Base-by-base conservation (phyloP, 2,113 vertebrate species). In the Neoarius graeffei region DNA sequence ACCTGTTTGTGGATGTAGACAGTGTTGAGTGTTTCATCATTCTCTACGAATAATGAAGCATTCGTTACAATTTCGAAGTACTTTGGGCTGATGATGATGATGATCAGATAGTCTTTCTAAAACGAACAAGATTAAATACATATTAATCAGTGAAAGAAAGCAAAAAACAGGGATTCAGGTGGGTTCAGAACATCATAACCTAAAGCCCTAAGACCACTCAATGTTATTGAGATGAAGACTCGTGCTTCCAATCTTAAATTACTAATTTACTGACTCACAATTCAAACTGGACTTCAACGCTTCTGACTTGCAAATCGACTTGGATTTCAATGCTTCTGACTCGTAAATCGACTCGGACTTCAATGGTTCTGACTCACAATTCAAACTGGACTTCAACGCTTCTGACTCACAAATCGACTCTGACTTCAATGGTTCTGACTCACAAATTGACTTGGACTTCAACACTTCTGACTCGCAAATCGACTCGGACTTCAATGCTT, bases 41-140 rank as follows among this genome's bases (percentile, higher is more conserved):
- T 94, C 86, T 95, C 94, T 88, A 93, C 79, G 27, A 89, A 89
- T 1, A 90, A 85, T 0, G 93, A 92, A 0, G 93, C 92, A 0
- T 91, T 91, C 0, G 95, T 96, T 77, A 96, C 95, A 0, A 94
- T 95, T 89, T 95, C 92, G 3, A 94, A 92, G 92, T 96, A 96
- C 90, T 96, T 96, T 5, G 96, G 96, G 80, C 96, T 96, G 93
- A 96, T 96, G 90, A 95, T 94, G 89, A 96, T 95, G 92, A 96
- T 96, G 90, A 96, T 96, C 91, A 96, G 89, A 83, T 96, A 96
- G 69, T 95, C 95, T 90, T 96, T 96, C 96, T 96, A 91, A 0
- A 42, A 48, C 57, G 9, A 74, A 42, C 57, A 19, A 20, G 5
- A 80, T 11, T 7, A 66, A 35, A 59, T 1, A 81, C n/a, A 2